Evolutionary conservation across 2,888 invertebrate species (phyloP).

Genomic region (Lumbricus terrestris): DNA sequence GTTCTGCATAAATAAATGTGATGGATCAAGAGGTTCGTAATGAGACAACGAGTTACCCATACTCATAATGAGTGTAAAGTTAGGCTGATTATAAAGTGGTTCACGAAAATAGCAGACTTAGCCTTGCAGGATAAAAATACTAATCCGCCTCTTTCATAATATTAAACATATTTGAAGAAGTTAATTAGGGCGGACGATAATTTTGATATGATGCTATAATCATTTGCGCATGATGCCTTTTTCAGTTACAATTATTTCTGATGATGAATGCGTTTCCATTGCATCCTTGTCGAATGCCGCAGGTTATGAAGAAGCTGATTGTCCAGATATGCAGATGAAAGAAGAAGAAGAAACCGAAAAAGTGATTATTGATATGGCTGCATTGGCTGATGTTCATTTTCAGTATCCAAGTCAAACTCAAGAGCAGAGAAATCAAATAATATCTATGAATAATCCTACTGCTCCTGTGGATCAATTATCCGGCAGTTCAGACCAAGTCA

Average conservation of each 20-base stretch:
- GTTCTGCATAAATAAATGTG: no score
- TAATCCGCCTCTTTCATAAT: no score
- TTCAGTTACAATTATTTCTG: neutral
- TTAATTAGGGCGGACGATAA: no score
- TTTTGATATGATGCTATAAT: neutral
- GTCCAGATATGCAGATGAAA: neutral
- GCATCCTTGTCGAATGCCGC: neutral
- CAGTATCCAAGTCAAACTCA: neutral
- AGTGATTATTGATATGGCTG: neutral
- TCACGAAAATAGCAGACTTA: no score
- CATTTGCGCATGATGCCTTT: neutral
- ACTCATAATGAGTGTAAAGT: no score
- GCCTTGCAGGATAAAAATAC: no score
- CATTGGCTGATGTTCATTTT: neutral
- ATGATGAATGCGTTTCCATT: neutral
- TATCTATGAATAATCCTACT: neutral
- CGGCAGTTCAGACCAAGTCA: neutral
- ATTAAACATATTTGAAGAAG: no score
- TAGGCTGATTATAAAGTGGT: no score
- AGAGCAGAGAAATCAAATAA: neutral
- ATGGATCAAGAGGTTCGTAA: no score
- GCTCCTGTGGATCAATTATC: neutral
- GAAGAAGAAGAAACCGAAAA: no score
- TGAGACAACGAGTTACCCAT: no score
- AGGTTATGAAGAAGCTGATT: neutral